A percentile compares a stretch with the other conserved stretches of the same genome.
Conservation (phyloP, 1,140 invertebrate species). For the Antheraea mylitta region DNA sequence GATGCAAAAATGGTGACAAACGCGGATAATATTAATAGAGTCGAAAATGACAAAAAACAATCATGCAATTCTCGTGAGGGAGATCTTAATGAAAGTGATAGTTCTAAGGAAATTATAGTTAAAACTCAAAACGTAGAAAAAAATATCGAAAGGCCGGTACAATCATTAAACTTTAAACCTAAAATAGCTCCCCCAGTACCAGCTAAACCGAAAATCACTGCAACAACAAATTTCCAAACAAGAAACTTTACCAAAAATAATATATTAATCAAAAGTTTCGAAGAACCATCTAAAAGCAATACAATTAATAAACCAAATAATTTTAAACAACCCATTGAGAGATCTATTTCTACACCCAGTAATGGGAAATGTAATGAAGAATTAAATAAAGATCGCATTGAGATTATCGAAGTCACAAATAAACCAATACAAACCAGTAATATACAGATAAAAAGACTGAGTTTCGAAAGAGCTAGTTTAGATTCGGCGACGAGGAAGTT, state of each 20-base stretch:
- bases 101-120: constrained; percentile 26
- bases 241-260: constrained; percentile 37
- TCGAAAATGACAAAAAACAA: constrained; percentile 53
- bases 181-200: constrained; percentile 73
- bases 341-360: constrained; percentile 48
- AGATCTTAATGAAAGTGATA: constrained; percentile 27
- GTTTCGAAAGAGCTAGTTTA: constrained; percentile 73
- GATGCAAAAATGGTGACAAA: constrained; percentile 40
- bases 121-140: constrained; percentile 6
- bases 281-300: constrained; percentile 32
- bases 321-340: constrained; percentile 34
- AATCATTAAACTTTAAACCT: constrained; percentile 34
- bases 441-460: constrained; percentile 70
- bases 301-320: constrained; percentile 51
- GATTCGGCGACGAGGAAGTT: constrained; percentile 66
- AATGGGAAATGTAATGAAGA: constrained; percentile 35
- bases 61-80: constrained; percentile 29
- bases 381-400: constrained; percentile 11
- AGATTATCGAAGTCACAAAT: constrained; percentile 22
- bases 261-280: constrained; percentile 34
- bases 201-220: constrained; percentile 66
- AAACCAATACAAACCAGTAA: constrained; percentile 44
- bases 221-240: constrained; percentile 35
- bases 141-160: constrained; percentile 22
- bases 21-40: constrained; percentile 32